Percentiles rank a stretch among this genome's conserved stretches.
Conservation (phyloP, 1,140 invertebrate genomes). For the Oreohelix idahoensis region DNA sequence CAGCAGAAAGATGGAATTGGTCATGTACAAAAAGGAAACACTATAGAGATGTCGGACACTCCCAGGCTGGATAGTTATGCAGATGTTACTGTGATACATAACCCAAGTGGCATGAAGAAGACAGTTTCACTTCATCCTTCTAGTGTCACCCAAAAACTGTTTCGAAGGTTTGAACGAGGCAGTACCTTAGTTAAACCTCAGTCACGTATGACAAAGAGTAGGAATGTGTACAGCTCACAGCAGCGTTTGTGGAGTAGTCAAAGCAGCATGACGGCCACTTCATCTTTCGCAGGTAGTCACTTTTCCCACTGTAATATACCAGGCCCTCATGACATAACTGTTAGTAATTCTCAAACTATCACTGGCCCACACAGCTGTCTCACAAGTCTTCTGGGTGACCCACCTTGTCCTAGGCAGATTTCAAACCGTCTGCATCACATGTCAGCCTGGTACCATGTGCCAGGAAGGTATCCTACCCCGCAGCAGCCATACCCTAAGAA, state of each 20-base stretch:
- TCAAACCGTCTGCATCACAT: slow-evolving; percentile 54
- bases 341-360: slow-evolving; percentile 51
- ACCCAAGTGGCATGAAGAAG: not conserved
- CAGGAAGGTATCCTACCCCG: slow-evolving; percentile 59
- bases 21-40: not conserved
- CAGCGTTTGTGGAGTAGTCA: slow-evolving; percentile 19
- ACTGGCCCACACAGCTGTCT: slow-evolving; percentile 59
- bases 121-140: not conserved
- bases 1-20: not conserved
- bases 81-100: not conserved
- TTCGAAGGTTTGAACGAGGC: not conserved
- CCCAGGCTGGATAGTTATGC: not conserved
- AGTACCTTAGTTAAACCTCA: not conserved
- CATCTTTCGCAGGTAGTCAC: slow-evolving; percentile 32
- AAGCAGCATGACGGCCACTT: not conserved
- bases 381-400: slow-evolving; percentile 54
- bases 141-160: not conserved
- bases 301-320: slow-evolving; percentile 50
- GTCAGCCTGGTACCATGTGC: slow-evolving; percentile 69
- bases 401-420: slow-evolving; percentile 51
- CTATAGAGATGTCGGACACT: not conserved
- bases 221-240: not conserved
- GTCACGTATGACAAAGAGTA: not conserved
- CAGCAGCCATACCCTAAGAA: slow-evolving; percentile 53
- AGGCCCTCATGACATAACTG: slow-evolving; percentile 45